Conservation (phyloP, 2,113 vertebrate species). For the Hemiprocne comata region DNA sequence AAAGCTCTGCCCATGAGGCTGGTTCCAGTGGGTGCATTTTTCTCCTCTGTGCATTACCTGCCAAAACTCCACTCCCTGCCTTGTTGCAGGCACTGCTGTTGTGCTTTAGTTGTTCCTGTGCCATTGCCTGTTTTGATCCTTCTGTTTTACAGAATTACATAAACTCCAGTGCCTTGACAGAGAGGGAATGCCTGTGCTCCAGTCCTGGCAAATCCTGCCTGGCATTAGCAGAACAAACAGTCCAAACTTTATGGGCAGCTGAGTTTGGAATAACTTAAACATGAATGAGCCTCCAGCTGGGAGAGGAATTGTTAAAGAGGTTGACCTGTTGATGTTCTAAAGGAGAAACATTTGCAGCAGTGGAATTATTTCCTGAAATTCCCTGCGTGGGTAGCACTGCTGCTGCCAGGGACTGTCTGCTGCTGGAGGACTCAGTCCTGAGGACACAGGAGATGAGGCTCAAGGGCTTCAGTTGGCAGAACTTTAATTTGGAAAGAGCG, state of each 20-base stretch:
- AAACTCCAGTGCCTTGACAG: background rate
- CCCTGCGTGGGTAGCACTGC: fast-evolving
- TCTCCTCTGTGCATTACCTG: background rate
- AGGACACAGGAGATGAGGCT: background rate
- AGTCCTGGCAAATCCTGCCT: background rate
- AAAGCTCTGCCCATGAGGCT: background rate
- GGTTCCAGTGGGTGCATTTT: background rate
- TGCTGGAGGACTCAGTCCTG: background rate
- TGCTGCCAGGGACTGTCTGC: fast-evolving
- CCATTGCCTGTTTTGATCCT: background rate
- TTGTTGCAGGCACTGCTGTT: background rate
- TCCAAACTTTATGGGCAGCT: background rate
- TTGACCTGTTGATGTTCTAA: background rate
- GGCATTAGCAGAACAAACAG: background rate
- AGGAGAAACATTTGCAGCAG: background rate
- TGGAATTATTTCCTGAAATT: background rate
- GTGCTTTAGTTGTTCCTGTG: background rate
- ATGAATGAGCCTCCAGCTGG: background rate
- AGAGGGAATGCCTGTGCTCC: background rate
- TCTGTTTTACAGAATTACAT: background rate
- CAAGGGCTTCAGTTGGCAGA: background rate
- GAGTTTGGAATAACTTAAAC: background rate
- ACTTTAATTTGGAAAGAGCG: background rate
- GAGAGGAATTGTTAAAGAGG: background rate
- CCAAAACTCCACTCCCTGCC: background rate